Percentiles rank a stretch among this genome's conserved stretches.
phyloP scores from a whole-genome alignment of 1,140 invertebrate genomes.

The Papilio dardanus region DNA sequence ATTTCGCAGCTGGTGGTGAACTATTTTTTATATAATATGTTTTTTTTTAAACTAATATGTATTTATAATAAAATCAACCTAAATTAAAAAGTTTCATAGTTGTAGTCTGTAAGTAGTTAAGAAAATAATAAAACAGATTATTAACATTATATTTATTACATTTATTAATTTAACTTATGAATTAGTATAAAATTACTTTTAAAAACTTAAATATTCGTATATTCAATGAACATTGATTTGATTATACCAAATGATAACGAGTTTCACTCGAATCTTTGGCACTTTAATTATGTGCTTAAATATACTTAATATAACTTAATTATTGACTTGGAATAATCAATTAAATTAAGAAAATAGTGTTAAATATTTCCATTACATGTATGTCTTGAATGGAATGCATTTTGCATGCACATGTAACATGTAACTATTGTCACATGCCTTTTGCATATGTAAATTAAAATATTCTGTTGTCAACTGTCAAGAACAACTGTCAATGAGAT shows the following conservation, averaged over 20 bases:
- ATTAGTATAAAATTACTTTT: conserved; percentile 34
- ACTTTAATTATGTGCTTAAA: conserved; percentile 26
- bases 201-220: conserved; percentile 34
- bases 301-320: neutral
- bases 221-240: conserved; percentile 36
- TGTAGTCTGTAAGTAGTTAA: neutral
- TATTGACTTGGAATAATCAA: neutral
- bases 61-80: too few relatives aligned
- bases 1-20: too few relatives aligned
- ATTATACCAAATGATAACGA: conserved; percentile 34
- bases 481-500: too few relatives aligned
- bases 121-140: conserved; percentile 13
- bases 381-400: neutral
- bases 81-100: too few relatives aligned
- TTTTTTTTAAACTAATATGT: too few relatives aligned
- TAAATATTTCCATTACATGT: neutral
- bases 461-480: conserved; percentile 9
- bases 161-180: conserved; percentile 31
- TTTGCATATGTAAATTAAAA: neutral
- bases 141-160: conserved; percentile 32
- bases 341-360: neutral
- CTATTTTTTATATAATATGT: too few relatives aligned
- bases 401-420: neutral
- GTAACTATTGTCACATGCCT: neutral
- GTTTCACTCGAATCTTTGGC: conserved; percentile 39